These are phyloP conservation scores for Desmodus rotundus DNA, from an alignment of 2,113 vertebrate genomes.

Conservation along the genomic window DNA sequence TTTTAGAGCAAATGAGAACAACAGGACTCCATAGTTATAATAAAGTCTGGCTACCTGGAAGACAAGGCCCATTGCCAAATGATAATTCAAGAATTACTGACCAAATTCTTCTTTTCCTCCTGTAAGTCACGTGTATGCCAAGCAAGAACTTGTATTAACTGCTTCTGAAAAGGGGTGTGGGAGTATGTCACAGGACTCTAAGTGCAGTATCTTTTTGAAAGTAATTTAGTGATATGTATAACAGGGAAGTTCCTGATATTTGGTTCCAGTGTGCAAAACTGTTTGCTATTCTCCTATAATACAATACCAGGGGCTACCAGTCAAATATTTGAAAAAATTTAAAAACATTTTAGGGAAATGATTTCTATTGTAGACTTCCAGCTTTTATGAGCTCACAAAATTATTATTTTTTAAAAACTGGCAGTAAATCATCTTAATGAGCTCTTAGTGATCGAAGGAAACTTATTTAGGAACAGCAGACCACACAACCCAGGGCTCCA, in stretches of 20 bases:
- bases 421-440: too few species aligned
- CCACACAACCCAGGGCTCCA: too few species aligned
- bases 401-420: constrained; percentile 1
- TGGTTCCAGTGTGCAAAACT: background rate
- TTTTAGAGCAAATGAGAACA: background rate
- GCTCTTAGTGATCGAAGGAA: too few species aligned
- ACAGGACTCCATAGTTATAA: background rate
- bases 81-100: constrained; percentile 9
- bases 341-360: constrained; percentile 25
- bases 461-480: too few species aligned
- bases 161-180: background rate
- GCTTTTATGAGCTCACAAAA: background rate
- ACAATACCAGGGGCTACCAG: background rate
- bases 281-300: background rate
- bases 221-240: background rate
- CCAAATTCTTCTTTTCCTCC: too few species aligned
- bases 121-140: background rate
- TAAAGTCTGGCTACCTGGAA: background rate
- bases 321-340: background rate
- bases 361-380: background rate
- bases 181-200: background rate
- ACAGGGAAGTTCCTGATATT: background rate
- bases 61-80: background rate
- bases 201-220: background rate
- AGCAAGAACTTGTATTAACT: background rate